Conservation (phyloP, 2,113 vertebrate genomes). For the Isichthys henryi region DNA sequence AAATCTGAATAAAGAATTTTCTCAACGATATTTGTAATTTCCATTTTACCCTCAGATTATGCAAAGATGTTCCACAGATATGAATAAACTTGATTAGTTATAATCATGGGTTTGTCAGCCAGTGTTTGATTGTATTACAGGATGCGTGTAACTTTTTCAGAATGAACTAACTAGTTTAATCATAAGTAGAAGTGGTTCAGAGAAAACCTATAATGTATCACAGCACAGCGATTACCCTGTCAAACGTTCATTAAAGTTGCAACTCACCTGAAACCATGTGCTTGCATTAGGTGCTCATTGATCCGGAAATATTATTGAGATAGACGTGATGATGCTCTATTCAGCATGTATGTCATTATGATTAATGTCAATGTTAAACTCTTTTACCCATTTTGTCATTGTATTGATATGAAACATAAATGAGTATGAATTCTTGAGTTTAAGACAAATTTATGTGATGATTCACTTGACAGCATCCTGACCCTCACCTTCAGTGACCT, state of each 20-base stretch:
- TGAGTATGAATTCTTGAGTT: not conserved
- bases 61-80: not conserved
- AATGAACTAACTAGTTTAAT: not conserved
- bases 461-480: not conserved
- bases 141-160: not conserved
- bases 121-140: not conserved
- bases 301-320: not conserved
- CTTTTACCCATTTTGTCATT: not conserved
- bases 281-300: not conserved
- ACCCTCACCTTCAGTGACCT: not conserved
- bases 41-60: not conserved
- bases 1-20: not conserved
- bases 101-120: not conserved
- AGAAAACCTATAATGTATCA: not conserved
- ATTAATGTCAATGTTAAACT: not conserved
- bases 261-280: not conserved
- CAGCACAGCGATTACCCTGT: not conserved
- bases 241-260: not conserved
- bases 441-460: not conserved
- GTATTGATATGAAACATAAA: not conserved
- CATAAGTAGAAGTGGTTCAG: not conserved
- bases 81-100: not conserved
- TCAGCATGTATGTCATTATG: not conserved
- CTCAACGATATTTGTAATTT: not conserved
- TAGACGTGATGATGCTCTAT: not conserved